A percentile compares a stretch with the other conserved stretches of the same genome.
Evolutionary conservation across 1,140 invertebrate genomes (phyloP).

Genomic region (Euwallacea similis): DNA sequence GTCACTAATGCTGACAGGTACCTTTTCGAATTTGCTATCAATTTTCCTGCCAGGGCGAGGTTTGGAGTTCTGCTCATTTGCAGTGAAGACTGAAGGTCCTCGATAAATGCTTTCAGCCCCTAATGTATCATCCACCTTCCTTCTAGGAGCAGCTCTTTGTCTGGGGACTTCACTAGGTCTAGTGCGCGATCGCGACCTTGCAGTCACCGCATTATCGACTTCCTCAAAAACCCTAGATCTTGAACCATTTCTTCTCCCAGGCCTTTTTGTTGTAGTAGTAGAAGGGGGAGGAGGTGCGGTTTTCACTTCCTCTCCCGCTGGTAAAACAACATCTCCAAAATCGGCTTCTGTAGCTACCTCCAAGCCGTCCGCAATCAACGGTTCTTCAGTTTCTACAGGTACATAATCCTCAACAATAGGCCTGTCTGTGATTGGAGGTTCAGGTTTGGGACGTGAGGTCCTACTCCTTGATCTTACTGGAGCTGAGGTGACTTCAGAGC

Average conservation of each 20-base stretch:
- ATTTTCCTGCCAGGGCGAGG: slow-evolving; percentile 46
- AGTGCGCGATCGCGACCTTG: background rate
- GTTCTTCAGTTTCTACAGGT: slow-evolving; percentile 9
- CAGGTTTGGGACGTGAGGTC: too few species aligned
- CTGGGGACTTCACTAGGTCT: slow-evolving; percentile 8
- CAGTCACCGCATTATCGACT: background rate
- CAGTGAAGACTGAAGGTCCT: slow-evolving; percentile 42
- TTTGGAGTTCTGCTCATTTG: slow-evolving; percentile 27
- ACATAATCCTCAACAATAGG: slow-evolving; percentile 19
- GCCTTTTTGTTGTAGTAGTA: slow-evolving; percentile 1
- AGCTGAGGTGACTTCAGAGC: background rate
- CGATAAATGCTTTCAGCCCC: slow-evolving; percentile 17
- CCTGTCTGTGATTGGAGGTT: background rate
- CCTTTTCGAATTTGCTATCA: slow-evolving; percentile 22
- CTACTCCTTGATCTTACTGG: slow-evolving; percentile 9
- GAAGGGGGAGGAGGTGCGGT: slow-evolving; percentile 23
- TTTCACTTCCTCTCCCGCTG: slow-evolving; percentile 6
- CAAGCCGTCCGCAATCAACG: slow-evolving; percentile 15
- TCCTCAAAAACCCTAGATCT: background rate
- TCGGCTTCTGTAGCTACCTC: slow-evolving; percentile 8
- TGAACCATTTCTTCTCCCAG: slow-evolving; percentile 11
- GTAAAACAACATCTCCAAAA: slow-evolving; percentile 14
- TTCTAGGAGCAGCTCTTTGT: slow-evolving; percentile 30
- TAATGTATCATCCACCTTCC: slow-evolving; percentile 26
- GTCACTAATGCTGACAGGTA: slow-evolving; percentile 21